Evolutionary conservation across 2,113 vertebrate species (phyloP).

Genomic region (Leucoraja erinaceus): DNA sequence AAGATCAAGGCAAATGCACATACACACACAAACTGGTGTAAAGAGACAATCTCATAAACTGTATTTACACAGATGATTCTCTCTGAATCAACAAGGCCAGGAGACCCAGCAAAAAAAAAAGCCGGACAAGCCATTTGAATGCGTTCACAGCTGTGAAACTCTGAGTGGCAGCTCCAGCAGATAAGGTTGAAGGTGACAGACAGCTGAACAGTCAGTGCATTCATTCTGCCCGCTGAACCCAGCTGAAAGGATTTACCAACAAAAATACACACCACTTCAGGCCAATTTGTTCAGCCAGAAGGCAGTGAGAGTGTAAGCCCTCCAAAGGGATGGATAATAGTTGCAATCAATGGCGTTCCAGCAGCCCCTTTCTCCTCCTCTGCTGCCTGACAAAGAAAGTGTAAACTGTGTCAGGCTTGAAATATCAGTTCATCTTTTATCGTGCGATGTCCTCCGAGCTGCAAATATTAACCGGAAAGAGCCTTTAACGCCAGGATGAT

Average conservation of each 20-base stretch:
- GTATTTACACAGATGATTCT: conserved; percentile 52
- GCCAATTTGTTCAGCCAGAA: conserved; percentile 71
- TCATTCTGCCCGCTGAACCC: conserved; percentile 75
- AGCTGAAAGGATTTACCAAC: conserved; percentile 75
- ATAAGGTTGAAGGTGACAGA: conserved; percentile 71
- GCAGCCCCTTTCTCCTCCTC: conserved; percentile 48
- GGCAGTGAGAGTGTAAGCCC: conserved; percentile 53
- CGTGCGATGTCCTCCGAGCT: background rate
- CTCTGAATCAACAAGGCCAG: conserved; percentile 54
- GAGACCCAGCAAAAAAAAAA: conserved; percentile 61
- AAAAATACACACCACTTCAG: conserved; percentile 74
- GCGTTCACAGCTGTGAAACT: conserved; percentile 65
- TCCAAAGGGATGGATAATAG: conserved; percentile 51
- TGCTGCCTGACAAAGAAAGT: conserved; percentile 48
- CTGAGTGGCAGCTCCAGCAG: conserved; percentile 70
- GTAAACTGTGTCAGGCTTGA: conserved; percentile 46
- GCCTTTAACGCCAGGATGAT: background rate
- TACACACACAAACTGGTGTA: background rate
- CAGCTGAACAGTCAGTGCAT: conserved; percentile 63
- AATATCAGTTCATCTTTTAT: conserved; percentile 27
- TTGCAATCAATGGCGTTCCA: conserved; percentile 44
- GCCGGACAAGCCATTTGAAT: conserved; percentile 68
- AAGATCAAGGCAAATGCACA: background rate
- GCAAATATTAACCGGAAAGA: no score
- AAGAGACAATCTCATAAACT: conserved; percentile 5